Base-by-base conservation (phyloP, 2,797 vertebrate genomes). In the Microctenopoma steveboyesi region DNA sequence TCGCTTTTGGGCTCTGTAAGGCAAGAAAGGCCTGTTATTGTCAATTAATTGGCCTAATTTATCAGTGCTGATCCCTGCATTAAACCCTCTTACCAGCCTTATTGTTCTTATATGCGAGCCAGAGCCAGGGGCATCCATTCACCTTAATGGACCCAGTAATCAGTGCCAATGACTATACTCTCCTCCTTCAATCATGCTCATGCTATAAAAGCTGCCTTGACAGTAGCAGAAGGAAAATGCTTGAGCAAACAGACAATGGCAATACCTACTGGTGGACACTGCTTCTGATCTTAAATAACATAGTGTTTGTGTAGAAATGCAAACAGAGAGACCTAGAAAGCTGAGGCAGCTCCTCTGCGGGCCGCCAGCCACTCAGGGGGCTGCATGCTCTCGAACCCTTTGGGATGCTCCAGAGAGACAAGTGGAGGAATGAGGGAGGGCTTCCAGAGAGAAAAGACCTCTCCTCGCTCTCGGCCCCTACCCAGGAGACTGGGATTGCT, bases 1-100 rank as follows among this genome's bases (percentile, higher is more conserved):
- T 98, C 95, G 82, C 94, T 97, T 91, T 97, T 99, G 47, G 97
- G 97, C 91, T 96, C 98, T 99, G 91, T 42, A 90, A 91, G 69
- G 56, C 62, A 73, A 79, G 61, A 89, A 66, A 86, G 57, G 50
- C 82, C 65, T 78, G 71, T 83, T 88, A 90, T 81, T 81, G 88
- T 87, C 69, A 89, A 83, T 87, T 89, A 92, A 90, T 89, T 89
- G 86, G 79, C 69, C 74, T 74, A 91, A 91, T 92, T 87, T 69
- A 86, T 92, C 90, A 92, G 30, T 74, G 86, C 81, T 86, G 80
- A 88, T 76, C 78, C 78, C 47, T 65, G 87, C 88, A 89, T 87
- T 91, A 89, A 87, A 90, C 83, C 76, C 80, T 83, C 68, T 92
- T 85, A 86, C 78, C 9, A 48, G 66, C 76, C 79, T 73, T 85